Base-by-base conservation (phyloP, 2,888 invertebrate genomes). In the Acholoe squamosa region DNA sequence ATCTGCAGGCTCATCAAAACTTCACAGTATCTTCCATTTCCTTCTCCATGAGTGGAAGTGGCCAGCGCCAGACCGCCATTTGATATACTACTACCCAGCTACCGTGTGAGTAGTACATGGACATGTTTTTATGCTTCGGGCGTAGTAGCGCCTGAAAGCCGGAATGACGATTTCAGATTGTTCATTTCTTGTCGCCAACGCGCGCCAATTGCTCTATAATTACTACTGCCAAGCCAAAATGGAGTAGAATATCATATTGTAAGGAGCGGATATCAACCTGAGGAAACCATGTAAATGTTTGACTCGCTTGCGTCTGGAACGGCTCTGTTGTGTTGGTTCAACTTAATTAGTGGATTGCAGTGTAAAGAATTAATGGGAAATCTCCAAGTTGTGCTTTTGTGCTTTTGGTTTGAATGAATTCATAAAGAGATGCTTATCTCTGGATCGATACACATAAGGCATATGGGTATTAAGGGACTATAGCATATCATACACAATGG, bases 31-130 rank as follows among this genome's bases (percentile, higher is more conserved):
- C 3, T n/a, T 19, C 5, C 22, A 3, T n/a, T n/a, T 61, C 61
- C 14, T 3, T n/a, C 7, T 61, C 14, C 61, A n/a, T 61, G 3
- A n/a, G 14, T n/a, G 61, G 22, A 3, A n/a, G 61, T 19, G 3
- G 61, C 61, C 61, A 61, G 61, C n/a, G 14, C 61, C 61, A 61
- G 61, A n/a, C 22, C n/a, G 61, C 19, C 61, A 31, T 80, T 80
- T 43, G 34, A 80, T 80, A 80, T 80, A 80, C 80, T 80, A 80
- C 80, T 80, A 1, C 5, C 80, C 19, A 33, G 7, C 43, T 43
- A 16, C 14, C 5, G 19, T 19, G 14, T 3, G 31, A 80, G 80
- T 80, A 80, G 80, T 80, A 43, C 80, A 80, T 33, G 34, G 80
- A 80, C 5, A 33, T 16, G 80, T 14, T 25, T 28, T 25, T 71